Percentiles rank a stretch among this genome's conserved stretches.
phyloP scores from a whole-genome alignment of 2,113 vertebrate species.

The Heterochromis multidens region DNA sequence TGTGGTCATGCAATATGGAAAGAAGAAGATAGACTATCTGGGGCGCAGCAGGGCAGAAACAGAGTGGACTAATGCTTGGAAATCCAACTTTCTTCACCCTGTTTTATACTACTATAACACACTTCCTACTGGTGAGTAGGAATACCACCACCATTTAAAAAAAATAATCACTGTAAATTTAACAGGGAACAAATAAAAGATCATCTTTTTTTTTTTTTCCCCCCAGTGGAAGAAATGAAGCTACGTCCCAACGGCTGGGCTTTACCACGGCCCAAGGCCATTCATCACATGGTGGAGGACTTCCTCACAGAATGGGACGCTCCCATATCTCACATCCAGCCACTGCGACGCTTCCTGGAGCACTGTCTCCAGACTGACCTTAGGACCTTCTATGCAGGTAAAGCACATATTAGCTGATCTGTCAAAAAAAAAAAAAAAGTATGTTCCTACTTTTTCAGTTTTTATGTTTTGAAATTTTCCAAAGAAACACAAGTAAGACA shows the following conservation, averaged over 20 bases:
- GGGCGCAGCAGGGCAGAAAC: constrained; percentile 84
- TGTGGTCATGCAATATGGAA: constrained; percentile 90
- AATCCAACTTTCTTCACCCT: constrained; percentile 94
- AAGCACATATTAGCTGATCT: neutral
- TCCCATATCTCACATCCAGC: constrained; percentile 87
- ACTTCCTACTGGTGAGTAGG: constrained; percentile 85
- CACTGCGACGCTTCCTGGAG: constrained; percentile 90
- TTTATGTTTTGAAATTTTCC: neutral
- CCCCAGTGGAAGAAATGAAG: constrained; percentile 86
- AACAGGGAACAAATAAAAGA: neutral
- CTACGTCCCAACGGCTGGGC: constrained; percentile 83
- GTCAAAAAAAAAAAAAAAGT: neutral
- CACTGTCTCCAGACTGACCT: constrained; percentile 89
- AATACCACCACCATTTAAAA: neutral
- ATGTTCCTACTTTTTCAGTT: neutral
- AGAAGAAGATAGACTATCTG: constrained; percentile 79
- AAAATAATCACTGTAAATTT: neutral
- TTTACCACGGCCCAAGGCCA: constrained; percentile 82
- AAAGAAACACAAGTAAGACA: neutral
- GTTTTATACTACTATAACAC: constrained; percentile 89
- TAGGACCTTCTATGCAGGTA: constrained; percentile 92
- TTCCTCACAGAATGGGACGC: constrained; percentile 94
- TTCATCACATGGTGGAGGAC: constrained; percentile 96
- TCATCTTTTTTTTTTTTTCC: neutral
- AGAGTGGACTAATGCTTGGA: constrained; percentile 88